These are phyloP conservation scores for Sterna hirundo DNA, from an alignment of 2,113 vertebrate species.

Conservation along the genomic window DNA sequence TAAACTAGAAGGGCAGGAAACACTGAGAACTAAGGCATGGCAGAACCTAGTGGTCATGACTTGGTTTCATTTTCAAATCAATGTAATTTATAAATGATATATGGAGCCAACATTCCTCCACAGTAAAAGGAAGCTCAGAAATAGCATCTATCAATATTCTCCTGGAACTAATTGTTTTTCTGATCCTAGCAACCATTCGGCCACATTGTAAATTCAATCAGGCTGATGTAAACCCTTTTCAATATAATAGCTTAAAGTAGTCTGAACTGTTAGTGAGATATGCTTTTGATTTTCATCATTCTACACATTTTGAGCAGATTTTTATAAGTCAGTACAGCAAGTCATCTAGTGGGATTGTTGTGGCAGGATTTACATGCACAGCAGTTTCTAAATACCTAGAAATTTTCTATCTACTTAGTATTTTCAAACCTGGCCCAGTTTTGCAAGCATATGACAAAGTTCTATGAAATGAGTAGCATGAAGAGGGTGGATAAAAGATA, in stretches of 20 bases:
- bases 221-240: neutral
- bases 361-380: neutral
- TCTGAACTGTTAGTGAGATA: neutral
- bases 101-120: neutral
- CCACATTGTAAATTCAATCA: neutral
- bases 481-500: neutral
- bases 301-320: neutral
- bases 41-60: neutral
- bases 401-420: neutral
- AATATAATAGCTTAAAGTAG: neutral
- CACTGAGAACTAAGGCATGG: neutral
- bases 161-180: neutral
- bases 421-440: neutral
- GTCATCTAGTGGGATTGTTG: neutral
- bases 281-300: neutral
- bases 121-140: neutral
- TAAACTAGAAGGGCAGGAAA: neutral
- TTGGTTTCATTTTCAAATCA: neutral
- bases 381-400: neutral
- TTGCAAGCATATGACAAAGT: neutral
- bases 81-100: neutral
- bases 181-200: neutral
- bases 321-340: neutral
- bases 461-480: neutral
- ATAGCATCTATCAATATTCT: neutral